These are phyloP conservation scores for Zelostemma sp. DNA, from an alignment of 1,140 invertebrate species.

Conservation along the genomic window DNA sequence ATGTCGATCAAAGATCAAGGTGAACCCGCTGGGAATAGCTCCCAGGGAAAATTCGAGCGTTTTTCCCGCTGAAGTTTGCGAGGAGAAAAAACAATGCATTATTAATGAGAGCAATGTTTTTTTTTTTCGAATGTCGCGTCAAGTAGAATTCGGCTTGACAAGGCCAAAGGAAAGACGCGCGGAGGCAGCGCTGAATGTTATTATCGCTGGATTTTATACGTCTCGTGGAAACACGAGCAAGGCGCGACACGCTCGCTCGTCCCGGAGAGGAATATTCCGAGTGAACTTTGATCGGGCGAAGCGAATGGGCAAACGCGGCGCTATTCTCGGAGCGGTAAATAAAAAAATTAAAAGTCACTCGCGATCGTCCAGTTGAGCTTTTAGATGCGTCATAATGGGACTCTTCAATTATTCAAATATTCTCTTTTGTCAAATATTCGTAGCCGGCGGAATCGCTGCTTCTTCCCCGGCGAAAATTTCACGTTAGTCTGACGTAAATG, in stretches of 20 bases:
- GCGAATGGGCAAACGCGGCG: conserved; percentile 44
- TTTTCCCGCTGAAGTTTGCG: no score
- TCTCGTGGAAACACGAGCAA: conserved; percentile 4
- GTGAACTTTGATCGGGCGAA: conserved; percentile 47
- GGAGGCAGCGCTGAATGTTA: neutral
- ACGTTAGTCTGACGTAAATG: no score
- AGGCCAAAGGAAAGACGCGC: neutral
- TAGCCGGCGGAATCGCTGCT: neutral
- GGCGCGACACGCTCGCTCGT: neutral
- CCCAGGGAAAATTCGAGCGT: no score
- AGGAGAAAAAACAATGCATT: no score
- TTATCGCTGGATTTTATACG: neutral
- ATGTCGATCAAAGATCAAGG: neutral
- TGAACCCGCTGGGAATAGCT: neutral
- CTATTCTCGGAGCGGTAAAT: conserved; percentile 52
- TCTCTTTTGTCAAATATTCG: conserved; percentile 39
- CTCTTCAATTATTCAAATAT: conserved; percentile 42
- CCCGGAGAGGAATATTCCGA: conserved; percentile 48
- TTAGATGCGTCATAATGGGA: conserved; percentile 38
- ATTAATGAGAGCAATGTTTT: no score
- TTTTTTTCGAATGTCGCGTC: no score
- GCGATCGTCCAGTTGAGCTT: conserved; percentile 43
- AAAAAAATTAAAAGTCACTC: conserved; percentile 55
- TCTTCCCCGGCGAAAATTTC: no score
- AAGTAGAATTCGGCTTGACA: neutral